Percentiles rank a stretch among this genome's conserved stretches.
phyloP scores from a whole-genome alignment of 2,797 vertebrate species.

The Podarcis siculus region DNA sequence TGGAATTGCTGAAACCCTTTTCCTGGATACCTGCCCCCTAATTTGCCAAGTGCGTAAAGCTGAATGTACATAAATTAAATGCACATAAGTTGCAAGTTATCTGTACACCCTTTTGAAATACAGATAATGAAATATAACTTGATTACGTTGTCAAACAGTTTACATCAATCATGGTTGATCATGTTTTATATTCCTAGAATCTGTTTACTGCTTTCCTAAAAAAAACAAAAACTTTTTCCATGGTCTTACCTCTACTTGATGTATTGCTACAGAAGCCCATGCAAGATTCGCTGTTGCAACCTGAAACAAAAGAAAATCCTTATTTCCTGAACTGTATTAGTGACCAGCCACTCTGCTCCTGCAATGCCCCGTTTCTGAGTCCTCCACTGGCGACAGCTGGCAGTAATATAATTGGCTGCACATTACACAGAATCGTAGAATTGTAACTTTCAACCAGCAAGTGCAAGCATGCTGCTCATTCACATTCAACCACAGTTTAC shows the following conservation, averaged over 20 bases:
- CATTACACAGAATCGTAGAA: no score
- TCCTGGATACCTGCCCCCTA: no score
- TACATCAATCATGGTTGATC: neutral
- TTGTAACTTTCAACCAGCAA: no score
- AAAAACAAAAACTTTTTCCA: neutral
- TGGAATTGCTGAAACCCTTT: no score
- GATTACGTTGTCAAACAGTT: neutral
- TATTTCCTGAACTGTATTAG: neutral
- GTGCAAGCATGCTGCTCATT: no score
- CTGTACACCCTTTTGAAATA: neutral
- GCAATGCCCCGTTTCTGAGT: no score
- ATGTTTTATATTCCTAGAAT: slow-evolving; percentile 13
- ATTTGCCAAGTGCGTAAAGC: no score
- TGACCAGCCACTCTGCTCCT: neutral
- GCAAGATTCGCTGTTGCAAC: slow-evolving; percentile 97
- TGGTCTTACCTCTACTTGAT: slow-evolving; percentile 93
- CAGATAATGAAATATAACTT: neutral
- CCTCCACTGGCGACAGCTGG: no score
- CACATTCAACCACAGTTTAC: no score
- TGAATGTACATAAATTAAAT: no score
- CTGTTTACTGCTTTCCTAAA: neutral
- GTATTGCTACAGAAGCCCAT: slow-evolving; percentile 97
- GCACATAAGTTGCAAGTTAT: no score
- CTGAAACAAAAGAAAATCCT: slow-evolving; percentile 75
- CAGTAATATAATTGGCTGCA: no score